Conservation (phyloP, 2,797 vertebrate species). For the Pseudocheirus occidentalis region DNA sequence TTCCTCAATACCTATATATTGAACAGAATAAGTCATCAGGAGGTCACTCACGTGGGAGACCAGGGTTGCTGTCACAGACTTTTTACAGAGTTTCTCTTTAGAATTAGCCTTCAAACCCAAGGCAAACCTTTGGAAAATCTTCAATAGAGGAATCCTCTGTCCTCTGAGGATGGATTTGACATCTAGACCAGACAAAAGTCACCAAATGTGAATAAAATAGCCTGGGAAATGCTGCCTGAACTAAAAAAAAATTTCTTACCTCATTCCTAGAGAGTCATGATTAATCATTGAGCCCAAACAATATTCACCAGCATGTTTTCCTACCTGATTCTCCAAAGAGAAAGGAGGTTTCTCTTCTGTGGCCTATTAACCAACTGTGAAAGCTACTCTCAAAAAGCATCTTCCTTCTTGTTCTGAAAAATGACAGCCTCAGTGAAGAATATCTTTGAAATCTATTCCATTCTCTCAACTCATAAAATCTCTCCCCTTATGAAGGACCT, state of each 20-base stretch:
- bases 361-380: background rate
- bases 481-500: background rate
- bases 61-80: background rate
- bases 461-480: background rate
- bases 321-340: background rate
- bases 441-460: background rate
- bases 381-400: background rate
- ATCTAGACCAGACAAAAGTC: background rate
- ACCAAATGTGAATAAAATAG: background rate
- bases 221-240: background rate
- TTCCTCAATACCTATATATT: background rate
- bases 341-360: background rate
- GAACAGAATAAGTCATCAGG: background rate
- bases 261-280: background rate
- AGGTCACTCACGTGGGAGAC: background rate
- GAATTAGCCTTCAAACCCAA: background rate
- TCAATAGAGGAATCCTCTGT: background rate
- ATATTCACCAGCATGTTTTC: background rate
- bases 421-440: background rate
- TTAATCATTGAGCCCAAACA: background rate
- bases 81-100: background rate
- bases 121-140: background rate
- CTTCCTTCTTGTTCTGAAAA: background rate
- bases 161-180: background rate
- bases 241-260: background rate